Evolutionary conservation across 1,140 invertebrate species (phyloP), one percentile per base, ranked within the genome.

Genomic region (Probaryconus sp.): DNA sequence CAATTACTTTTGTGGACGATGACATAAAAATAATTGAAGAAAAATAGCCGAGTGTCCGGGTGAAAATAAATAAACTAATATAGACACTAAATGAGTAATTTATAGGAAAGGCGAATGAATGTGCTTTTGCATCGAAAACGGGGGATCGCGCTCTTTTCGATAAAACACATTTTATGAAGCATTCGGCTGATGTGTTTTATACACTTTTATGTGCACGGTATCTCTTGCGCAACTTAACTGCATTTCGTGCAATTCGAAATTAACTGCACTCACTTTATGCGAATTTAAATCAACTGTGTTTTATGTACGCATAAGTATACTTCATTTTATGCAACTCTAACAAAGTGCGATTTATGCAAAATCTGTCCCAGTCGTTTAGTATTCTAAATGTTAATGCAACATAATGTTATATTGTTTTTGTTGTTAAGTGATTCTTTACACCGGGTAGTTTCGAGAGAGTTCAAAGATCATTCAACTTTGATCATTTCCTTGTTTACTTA

Each of bases 251-350:
- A 37, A 68, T 68, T 51, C 20, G 4, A 53, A 67, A 68, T 68
- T 68, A 68, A 60, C 53, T 68, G 45, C 53, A 45, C 30, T 28
- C 31, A 3, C 35, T 68, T 68, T 68, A 60, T 53, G 65, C 24
- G 65, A 69, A 69, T 69, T 69, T 69, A 69, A 69, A 69, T 69
- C 64, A 68, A 68, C 53, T 53, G 45, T 30, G 24, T 68, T 68
- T 68, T 58, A 68, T 60, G 55, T 5, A 4, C 48, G 33, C 4
- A 20, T 33, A 70, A 69, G 45, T 37, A 45, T 26, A 7, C 5
- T 42, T 43, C 37, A 30, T 68, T 56, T 58, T 18, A 50, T 37
- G 45, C 45, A 55, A 38, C 31, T 53, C 31, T 10, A 61, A 63
- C 48, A 61, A 70, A 70, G 56, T 70, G 48, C 21, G 35, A 7